Conservation (phyloP, 2,113 vertebrate species). For the Noturus placidus region DNA sequence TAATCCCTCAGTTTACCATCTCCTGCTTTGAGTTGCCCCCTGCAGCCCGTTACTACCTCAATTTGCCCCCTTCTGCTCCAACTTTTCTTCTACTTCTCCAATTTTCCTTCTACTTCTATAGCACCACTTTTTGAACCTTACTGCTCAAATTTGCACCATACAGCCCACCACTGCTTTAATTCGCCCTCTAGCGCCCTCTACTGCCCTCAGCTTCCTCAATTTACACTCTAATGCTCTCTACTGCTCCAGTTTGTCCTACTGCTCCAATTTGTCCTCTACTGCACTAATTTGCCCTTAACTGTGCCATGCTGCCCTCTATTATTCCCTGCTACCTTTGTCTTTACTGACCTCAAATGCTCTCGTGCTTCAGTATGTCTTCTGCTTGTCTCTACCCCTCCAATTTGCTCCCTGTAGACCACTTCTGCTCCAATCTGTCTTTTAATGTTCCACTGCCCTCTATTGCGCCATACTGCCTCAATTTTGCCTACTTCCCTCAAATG, state of each 20-base stretch:
- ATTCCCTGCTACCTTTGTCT: background rate
- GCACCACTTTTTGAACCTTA: background rate
- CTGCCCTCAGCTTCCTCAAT: background rate
- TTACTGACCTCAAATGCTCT: background rate
- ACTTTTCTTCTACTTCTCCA: background rate
- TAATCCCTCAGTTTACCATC: background rate
- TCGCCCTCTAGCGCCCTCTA: background rate
- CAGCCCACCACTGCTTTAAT: background rate
- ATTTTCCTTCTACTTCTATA: background rate
- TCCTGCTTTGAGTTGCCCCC: background rate
- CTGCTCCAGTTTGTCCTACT: background rate
- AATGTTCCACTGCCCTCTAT: background rate
- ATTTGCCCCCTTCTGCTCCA: background rate
- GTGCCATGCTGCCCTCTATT: background rate
- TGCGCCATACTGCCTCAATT: background rate
- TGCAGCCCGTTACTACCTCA: background rate
- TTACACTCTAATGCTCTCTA: background rate
- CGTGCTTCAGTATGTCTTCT: background rate
- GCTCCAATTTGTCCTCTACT: background rate
- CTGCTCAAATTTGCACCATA: background rate
- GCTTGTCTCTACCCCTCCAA: background rate
- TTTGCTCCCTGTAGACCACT: background rate
- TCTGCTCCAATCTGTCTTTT: background rate
- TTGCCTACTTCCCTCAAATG: background rate
- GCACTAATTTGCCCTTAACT: background rate